phyloP scores from a whole-genome alignment of 2,113 vertebrate genomes.

The Prunella himalayana region DNA sequence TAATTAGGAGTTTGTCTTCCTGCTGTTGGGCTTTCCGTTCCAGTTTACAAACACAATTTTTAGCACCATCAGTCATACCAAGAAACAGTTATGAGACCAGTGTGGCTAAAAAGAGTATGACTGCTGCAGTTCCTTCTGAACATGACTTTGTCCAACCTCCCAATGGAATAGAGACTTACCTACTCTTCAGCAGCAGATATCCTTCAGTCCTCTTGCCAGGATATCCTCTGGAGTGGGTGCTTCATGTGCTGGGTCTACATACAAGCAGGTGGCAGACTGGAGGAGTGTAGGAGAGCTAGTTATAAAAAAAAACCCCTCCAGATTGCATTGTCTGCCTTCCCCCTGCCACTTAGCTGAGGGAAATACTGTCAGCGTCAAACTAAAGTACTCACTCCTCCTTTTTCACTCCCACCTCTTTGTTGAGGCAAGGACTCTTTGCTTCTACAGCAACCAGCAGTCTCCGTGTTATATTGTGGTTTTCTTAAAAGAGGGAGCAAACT shows the following conservation, averaged over 20 bases:
- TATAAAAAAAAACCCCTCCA: slow-evolving; percentile 6
- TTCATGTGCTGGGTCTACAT: slow-evolving; percentile 42
- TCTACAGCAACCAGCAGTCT: neutral
- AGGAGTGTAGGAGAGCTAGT: slow-evolving; percentile 57
- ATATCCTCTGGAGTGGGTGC: slow-evolving; percentile 29
- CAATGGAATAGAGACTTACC: neutral
- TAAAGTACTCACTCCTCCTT: slow-evolving; percentile 32
- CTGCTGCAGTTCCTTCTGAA: neutral
- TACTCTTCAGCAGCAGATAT: neutral
- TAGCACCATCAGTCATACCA: slow-evolving; percentile 29
- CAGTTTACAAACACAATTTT: slow-evolving; percentile 26
- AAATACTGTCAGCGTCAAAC: slow-evolving; percentile 34
- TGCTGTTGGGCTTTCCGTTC: slow-evolving; percentile 23
- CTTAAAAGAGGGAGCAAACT: neutral
- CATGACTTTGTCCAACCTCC: neutral
- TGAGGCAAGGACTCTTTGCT: slow-evolving; percentile 28
- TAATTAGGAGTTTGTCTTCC: slow-evolving; percentile 38
- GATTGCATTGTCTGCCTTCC: slow-evolving; percentile 64
- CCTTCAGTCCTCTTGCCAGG: slow-evolving; percentile 11
- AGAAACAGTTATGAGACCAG: neutral
- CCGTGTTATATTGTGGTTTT: neutral
- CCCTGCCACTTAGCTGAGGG: neutral
- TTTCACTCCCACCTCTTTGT: slow-evolving; percentile 47
- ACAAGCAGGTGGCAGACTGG: slow-evolving; percentile 59
- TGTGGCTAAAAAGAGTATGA: neutral